These are phyloP conservation scores for Cheilosia scutellata DNA, from an alignment of 2,888 invertebrate genomes.

Conservation along the genomic window DNA sequence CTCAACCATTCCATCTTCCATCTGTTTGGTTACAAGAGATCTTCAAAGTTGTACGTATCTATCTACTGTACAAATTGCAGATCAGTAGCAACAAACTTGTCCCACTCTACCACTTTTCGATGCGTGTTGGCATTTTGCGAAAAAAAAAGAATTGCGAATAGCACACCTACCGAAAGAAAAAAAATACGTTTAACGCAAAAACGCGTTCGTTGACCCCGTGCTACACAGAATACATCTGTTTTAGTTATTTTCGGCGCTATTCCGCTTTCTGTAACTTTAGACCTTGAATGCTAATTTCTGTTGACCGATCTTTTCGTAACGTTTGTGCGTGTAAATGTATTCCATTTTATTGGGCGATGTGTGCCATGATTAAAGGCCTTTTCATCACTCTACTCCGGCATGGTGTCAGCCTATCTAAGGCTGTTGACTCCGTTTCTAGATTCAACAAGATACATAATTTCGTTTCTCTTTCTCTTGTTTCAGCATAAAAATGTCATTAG, in stretches of 20 bases:
- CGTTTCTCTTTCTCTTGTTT: not conserved
- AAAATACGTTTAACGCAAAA: slow-evolving; percentile 29
- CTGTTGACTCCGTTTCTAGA: slow-evolving; percentile 42
- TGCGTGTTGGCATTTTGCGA: slow-evolving; percentile 12
- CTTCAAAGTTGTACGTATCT: too few relatives aligned
- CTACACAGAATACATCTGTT: slow-evolving; percentile 5
- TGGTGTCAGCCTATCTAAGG: slow-evolving; percentile 43
- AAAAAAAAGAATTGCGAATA: not conserved
- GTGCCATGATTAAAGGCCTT: slow-evolving; percentile 33
- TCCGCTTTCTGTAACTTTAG: slow-evolving; percentile 52
- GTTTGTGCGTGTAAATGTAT: slow-evolving; percentile 39
- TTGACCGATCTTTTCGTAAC: slow-evolving; percentile 5
- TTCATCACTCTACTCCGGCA: not conserved
- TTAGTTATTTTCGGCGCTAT: slow-evolving; percentile 15
- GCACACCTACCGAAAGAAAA: not conserved
- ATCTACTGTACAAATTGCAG: too few relatives aligned
- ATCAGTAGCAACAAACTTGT: too few relatives aligned
- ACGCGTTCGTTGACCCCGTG: slow-evolving; percentile 41
- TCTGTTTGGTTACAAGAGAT: too few relatives aligned
- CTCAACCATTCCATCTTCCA: too few relatives aligned
- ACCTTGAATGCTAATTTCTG: slow-evolving; percentile 68
- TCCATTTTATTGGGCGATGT: slow-evolving; percentile 34
- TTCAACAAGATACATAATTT: slow-evolving; percentile 7
- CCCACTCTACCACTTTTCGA: not conserved
- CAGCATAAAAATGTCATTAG: not conserved